Conservation (phyloP, 2,888 invertebrate genomes). For the Drosophila kuntzei region DNA sequence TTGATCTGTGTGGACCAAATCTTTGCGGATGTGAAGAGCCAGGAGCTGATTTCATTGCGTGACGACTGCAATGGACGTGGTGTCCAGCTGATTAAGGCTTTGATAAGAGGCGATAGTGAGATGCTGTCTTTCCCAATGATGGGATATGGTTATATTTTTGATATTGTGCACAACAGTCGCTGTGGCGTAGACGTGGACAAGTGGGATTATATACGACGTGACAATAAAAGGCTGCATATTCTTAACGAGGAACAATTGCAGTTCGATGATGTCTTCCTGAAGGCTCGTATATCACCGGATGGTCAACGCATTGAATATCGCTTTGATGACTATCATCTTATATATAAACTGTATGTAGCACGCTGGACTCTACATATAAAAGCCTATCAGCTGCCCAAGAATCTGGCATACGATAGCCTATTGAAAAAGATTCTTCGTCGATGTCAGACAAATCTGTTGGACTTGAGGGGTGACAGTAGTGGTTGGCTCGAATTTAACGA, state of each 20-base stretch:
- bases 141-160: conserved; percentile 77
- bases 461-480: conserved; percentile 21
- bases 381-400: conserved; percentile 86
- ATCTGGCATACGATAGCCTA: conserved; percentile 83
- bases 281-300: conserved; percentile 71
- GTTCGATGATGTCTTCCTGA: conserved; percentile 79
- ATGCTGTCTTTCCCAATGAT: conserved; percentile 55
- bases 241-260: conserved; percentile 66
- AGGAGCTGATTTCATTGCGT: conserved; percentile 51
- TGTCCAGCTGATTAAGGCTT: conserved; percentile 77
- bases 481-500: conserved; percentile 66
- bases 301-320: conserved; percentile 85
- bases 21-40: conserved; percentile 55
- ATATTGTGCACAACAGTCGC: conserved; percentile 87
- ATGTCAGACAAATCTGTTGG: conserved; percentile 39
- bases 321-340: conserved; percentile 85
- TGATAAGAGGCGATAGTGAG: conserved; percentile 75
- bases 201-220: conserved; percentile 89
- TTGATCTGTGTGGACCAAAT: conserved; percentile 74
- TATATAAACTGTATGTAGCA: conserved; percentile 86
- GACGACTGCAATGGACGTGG: conserved; percentile 67
- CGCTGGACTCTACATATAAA: conserved; percentile 85
- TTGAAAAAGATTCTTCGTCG: conserved; percentile 44
- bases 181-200: conserved; percentile 89
- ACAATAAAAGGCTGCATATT: conserved; percentile 83